A percentile compares a stretch with the other conserved stretches of the same genome.
These are phyloP conservation scores for Rhinolophus sinicus DNA, from an alignment of 2,113 vertebrate genomes.

Conservation along the genomic window DNA sequence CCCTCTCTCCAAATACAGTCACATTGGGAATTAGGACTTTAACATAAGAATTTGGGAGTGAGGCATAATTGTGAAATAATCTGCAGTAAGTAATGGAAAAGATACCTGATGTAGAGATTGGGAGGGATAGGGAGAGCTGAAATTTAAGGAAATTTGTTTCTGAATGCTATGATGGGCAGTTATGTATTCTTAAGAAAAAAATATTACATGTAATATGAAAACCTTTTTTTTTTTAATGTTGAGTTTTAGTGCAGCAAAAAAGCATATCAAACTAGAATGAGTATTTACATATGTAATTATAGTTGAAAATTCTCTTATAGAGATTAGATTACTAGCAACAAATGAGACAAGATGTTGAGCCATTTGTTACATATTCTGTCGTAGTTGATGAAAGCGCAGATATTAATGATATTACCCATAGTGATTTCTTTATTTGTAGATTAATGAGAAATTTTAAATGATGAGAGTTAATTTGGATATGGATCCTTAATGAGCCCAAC, in stretches of 20 bases:
- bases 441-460: background rate
- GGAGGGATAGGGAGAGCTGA: background rate
- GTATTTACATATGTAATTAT: background rate
- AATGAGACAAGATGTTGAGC: background rate
- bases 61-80: background rate
- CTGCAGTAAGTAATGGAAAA: background rate
- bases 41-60: background rate
- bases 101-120: background rate
- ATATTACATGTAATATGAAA: background rate
- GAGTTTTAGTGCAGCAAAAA: background rate
- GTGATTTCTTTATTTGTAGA: background rate
- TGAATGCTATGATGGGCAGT: background rate
- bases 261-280: background rate
- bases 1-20: background rate
- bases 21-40: background rate
- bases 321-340: background rate
- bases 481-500: background rate
- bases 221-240: background rate
- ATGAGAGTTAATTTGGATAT: background rate
- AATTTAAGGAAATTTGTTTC: background rate
- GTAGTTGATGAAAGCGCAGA: background rate
- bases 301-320: background rate
- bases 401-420: background rate
- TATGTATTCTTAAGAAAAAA: background rate
- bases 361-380: background rate